These are phyloP conservation scores for Manis crassicaudata DNA, from an alignment of 2,797 vertebrate species.

Conservation along the genomic window DNA sequence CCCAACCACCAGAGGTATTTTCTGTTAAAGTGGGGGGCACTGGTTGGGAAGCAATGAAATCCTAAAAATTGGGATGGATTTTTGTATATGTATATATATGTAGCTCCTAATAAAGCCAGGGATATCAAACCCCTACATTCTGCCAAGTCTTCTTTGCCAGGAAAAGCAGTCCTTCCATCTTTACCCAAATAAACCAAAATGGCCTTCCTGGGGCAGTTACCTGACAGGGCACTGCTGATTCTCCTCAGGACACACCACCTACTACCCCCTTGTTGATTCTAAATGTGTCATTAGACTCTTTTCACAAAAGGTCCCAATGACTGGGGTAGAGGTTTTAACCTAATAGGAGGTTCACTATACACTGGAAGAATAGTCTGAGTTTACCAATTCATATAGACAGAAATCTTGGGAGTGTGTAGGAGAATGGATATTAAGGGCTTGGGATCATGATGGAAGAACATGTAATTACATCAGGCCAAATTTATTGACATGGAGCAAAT, in stretches of 20 bases:
- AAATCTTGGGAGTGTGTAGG: background rate
- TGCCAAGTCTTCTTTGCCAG: background rate
- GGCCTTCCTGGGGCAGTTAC: background rate
- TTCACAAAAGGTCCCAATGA: background rate
- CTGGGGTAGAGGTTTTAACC: background rate
- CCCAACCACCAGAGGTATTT: background rate
- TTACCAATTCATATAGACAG: background rate
- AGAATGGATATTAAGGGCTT: background rate
- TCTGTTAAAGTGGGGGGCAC: background rate
- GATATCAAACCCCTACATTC: background rate
- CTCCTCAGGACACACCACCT: background rate
- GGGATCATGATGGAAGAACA: background rate
- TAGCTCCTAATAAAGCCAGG: background rate
- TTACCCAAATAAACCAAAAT: background rate
- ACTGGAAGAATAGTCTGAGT: background rate
- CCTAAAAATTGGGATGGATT: background rate
- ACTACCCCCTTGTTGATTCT: background rate
- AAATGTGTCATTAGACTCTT: background rate
- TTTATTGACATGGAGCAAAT: background rate
- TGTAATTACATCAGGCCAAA: background rate
- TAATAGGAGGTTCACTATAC: background rate
- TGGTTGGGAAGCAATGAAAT: background rate
- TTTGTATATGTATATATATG: background rate
- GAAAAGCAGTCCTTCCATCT: background rate
- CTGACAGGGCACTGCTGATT: background rate